phyloP scores from a whole-genome alignment of 2,888 invertebrate species.

The Drosophila prolongata region DNA sequence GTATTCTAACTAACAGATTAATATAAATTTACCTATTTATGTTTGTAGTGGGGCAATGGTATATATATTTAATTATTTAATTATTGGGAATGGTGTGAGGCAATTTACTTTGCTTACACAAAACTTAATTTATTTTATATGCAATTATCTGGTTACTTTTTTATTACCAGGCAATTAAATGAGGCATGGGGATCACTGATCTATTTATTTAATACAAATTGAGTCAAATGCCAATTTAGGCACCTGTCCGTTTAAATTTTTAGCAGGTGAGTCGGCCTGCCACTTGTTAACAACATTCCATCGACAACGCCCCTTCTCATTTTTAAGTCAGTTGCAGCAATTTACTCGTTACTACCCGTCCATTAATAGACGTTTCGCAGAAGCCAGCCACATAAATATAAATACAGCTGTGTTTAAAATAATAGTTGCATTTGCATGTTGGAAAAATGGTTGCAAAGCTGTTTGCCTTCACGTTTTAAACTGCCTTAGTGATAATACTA shows the following conservation, averaged over 20 bases:
- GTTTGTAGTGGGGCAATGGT: neutral
- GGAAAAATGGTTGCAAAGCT: too few relatives aligned
- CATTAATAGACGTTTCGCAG: slow-evolving; percentile 38
- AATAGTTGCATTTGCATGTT: too few relatives aligned
- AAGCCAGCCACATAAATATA: neutral
- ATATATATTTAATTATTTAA: neutral
- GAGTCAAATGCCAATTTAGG: slow-evolving; percentile 4
- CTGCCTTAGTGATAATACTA: too few relatives aligned
- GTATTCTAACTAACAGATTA: too few relatives aligned
- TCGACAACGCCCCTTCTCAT: slow-evolving; percentile 8
- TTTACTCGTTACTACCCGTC: slow-evolving; percentile 11
- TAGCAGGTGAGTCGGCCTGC: neutral
- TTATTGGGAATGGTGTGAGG: neutral
- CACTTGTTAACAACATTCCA: slow-evolving; percentile 2
- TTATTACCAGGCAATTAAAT: neutral
- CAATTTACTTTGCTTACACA: neutral
- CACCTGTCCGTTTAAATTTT: neutral
- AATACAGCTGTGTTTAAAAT: neutral
- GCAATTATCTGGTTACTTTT: neutral
- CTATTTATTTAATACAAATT: slow-evolving; percentile 3
- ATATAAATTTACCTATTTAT: neutral
- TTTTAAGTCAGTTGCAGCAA: slow-evolving; percentile 11
- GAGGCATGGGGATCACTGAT: slow-evolving; percentile 2
- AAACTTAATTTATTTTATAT: too few relatives aligned
- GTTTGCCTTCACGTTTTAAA: too few relatives aligned